A percentile compares a stretch with the other conserved stretches of the same genome.
Evolutionary conservation across 2,797 vertebrate genomes (phyloP).

Genomic region (Rhinatrema bivittatum): DNA sequence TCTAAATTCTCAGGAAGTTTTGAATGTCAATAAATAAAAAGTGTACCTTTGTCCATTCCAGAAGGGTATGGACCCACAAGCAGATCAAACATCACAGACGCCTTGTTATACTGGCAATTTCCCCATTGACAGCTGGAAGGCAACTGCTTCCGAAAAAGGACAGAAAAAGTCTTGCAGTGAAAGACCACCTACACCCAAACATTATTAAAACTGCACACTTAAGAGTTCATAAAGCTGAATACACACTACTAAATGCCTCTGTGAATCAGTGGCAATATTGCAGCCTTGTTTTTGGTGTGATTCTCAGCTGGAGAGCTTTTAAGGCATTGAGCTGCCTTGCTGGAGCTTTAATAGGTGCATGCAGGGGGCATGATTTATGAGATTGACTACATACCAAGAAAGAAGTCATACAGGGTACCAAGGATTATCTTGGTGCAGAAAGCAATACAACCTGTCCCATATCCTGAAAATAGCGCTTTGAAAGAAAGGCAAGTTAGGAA

Average conservation of each 20-base stretch:
- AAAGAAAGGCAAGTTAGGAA: neutral
- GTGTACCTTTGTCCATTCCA: too few species aligned
- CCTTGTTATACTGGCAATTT: too few species aligned
- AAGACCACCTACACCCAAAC: constrained; percentile 36
- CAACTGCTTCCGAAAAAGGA: too few species aligned
- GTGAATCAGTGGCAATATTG: constrained; percentile 47
- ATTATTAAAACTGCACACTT: constrained; percentile 46
- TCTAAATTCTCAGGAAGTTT: too few species aligned
- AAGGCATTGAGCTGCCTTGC: constrained; percentile 24
- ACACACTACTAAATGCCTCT: constrained; percentile 35
- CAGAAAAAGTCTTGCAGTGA: too few species aligned
- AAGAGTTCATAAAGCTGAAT: constrained; percentile 34
- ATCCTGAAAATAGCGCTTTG: constrained; percentile 11
- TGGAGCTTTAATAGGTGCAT: constrained; percentile 24
- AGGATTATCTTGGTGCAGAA: constrained; percentile 8
- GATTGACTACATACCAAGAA: constrained; percentile 10
- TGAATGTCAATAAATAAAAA: too few species aligned
- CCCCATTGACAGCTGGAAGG: too few species aligned
- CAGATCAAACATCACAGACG: too few species aligned
- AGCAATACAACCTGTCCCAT: constrained; percentile 19
- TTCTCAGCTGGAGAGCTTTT: constrained; percentile 36
- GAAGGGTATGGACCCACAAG: too few species aligned
- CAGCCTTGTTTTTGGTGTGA: constrained; percentile 52
- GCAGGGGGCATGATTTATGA: constrained; percentile 25
- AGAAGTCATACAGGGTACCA: constrained; percentile 13